Evolutionary conservation across 1,140 invertebrate genomes (phyloP).

Genomic region (Temnothorax nylanderi): DNA sequence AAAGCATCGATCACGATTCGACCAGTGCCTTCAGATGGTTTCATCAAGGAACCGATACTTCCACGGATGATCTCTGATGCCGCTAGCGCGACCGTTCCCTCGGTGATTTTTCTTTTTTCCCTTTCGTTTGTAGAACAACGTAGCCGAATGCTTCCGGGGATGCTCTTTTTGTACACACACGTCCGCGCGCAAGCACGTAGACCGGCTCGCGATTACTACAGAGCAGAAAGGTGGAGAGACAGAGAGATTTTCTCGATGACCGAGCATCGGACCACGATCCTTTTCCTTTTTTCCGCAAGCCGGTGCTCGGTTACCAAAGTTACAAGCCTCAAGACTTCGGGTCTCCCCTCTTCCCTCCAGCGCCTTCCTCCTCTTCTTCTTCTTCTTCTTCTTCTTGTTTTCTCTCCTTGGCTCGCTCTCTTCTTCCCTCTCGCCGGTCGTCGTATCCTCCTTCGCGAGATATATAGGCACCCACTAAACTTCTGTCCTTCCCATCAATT

Average conservation of each 20-base stretch:
- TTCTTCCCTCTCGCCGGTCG: conserved; percentile 53
- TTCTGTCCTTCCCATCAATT: conserved; percentile 79
- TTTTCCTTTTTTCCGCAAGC: conserved; percentile 59
- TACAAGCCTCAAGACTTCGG: conserved; percentile 68
- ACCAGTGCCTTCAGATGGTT: not conserved
- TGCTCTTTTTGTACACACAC: conserved; percentile 49
- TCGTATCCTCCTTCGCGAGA: conserved; percentile 66
- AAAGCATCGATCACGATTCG: not conserved
- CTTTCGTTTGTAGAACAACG: conserved; percentile 51
- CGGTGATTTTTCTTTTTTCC: conserved; percentile 27
- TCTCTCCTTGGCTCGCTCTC: not conserved
- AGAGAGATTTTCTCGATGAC: conserved; percentile 62
- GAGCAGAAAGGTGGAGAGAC: conserved; percentile 40
- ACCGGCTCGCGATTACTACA: conserved; percentile 28
- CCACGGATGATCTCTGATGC: conserved; percentile 9
- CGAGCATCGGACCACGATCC: conserved; percentile 59
- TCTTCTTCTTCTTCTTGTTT: conserved; percentile 15
- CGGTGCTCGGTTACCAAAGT: conserved; percentile 68
- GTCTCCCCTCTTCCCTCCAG: conserved; percentile 44
- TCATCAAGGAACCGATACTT: conserved; percentile 31
- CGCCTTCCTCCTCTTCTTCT: not conserved
- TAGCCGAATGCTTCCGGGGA: conserved; percentile 23
- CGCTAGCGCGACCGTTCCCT: not conserved
- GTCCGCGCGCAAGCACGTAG: conserved; percentile 21
- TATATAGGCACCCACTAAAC: conserved; percentile 77